Evolutionary conservation across 2,797 vertebrate genomes (phyloP).

Genomic region (Onychomys leucogaster): DNA sequence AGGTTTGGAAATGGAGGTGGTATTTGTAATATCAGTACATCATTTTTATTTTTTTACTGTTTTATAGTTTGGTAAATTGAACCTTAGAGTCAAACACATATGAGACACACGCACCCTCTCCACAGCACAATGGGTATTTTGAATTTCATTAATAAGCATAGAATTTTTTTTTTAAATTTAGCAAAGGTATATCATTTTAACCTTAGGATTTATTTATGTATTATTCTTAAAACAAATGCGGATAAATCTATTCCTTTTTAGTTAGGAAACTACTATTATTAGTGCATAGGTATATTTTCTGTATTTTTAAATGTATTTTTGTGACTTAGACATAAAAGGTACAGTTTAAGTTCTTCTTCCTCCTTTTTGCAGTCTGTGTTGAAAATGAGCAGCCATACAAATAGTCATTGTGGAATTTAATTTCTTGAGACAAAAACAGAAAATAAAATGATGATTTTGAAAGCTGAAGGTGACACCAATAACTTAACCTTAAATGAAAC

Average conservation of each 20-base stretch:
- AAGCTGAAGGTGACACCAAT: neutral
- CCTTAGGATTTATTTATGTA: conserved; percentile 26
- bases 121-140: neutral
- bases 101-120: neutral
- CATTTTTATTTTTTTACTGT: neutral
- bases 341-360: conserved; percentile 57
- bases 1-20: conserved; percentile 1
- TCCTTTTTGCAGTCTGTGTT: conserved; percentile 18
- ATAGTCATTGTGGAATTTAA: neutral
- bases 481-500: neutral
- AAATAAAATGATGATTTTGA: neutral
- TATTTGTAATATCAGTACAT: neutral
- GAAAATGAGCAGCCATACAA: neutral
- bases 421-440: conserved; percentile 5
- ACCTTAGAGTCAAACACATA: neutral
- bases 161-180: conserved; percentile 19
- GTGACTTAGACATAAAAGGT: conserved; percentile 68
- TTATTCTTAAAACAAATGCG: conserved; percentile 21
- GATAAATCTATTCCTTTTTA: conserved; percentile 59
- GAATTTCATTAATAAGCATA: neutral
- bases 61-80: too few relatives aligned
- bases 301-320: conserved; percentile 57
- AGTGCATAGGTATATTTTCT: conserved; percentile 57
- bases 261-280: conserved; percentile 55
- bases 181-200: neutral